Conservation (phyloP, 2,113 vertebrate genomes). For the Chaetura pelagica region DNA sequence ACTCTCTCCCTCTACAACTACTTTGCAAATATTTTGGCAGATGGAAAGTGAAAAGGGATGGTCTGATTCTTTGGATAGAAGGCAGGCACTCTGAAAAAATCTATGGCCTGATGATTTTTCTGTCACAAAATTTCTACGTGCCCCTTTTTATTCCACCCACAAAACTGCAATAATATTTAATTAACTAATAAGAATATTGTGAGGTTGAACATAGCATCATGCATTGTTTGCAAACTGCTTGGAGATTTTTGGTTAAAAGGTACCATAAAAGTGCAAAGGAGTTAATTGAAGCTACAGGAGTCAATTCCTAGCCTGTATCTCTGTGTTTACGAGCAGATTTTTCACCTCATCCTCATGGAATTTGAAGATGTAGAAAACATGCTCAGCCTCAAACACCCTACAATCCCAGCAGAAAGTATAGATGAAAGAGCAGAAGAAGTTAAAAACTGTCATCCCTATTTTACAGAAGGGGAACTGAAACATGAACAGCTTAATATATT, state of each 20-base stretch:
- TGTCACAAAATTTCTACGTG: background rate
- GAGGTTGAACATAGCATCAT: background rate
- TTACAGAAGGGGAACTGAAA: background rate
- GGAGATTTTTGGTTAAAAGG: conserved; percentile 24
- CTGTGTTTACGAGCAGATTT: conserved; percentile 42
- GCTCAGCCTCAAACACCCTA: background rate
- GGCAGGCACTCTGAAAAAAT: background rate
- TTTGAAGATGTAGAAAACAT: background rate
- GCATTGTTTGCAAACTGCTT: background rate
- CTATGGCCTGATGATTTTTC: background rate
- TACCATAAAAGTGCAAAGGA: background rate
- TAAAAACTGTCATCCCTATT: background rate
- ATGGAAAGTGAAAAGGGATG: background rate
- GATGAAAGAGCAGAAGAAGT: background rate
- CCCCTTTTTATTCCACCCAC: background rate
- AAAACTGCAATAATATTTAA: conserved; percentile 1
- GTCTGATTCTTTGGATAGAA: background rate
- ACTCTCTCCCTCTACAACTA: background rate
- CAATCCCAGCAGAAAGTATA: background rate
- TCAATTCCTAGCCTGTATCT: background rate
- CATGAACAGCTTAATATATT: background rate
- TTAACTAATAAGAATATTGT: background rate
- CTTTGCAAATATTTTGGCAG: background rate
- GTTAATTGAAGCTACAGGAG: conserved; percentile 38
- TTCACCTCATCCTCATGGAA: background rate